Percentiles rank a stretch among this genome's conserved stretches.
phyloP scores from a whole-genome alignment of 1,140 invertebrate species.

The Mizuhopecten yessoensis region DNA sequence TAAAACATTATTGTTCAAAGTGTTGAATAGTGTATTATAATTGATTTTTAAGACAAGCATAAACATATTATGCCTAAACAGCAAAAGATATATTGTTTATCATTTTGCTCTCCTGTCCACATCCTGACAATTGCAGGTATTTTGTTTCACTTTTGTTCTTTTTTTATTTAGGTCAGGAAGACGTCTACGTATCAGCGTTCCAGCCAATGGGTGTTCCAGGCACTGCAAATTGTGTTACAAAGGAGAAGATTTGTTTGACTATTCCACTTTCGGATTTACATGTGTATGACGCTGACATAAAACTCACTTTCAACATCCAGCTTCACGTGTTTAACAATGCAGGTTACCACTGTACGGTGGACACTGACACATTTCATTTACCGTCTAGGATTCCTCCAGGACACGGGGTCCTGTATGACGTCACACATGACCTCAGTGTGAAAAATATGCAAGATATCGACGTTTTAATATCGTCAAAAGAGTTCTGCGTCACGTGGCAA shows the following conservation, averaged over 20 bases:
- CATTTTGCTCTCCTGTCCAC: no score
- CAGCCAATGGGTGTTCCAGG: neutral
- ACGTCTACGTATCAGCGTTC: neutral
- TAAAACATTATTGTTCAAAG: no score
- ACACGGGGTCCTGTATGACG: constrained; percentile 61
- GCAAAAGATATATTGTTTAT: no score
- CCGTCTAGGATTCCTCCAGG: constrained; percentile 64
- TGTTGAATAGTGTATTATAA: no score
- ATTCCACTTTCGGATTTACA: constrained; percentile 55
- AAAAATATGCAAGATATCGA: constrained; percentile 51
- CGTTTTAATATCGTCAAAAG: neutral
- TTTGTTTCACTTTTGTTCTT: no score
- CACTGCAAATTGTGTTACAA: neutral
- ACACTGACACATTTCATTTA: constrained; percentile 53
- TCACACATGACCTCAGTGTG: neutral
- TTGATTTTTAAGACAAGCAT: no score
- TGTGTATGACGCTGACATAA: constrained; percentile 38
- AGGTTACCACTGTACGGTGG: constrained; percentile 51
- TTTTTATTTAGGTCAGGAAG: neutral
- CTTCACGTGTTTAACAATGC: constrained; percentile 62
- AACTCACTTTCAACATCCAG: constrained; percentile 45
- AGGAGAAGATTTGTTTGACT: constrained; percentile 8
- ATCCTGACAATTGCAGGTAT: no score
- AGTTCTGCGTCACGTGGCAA: constrained; percentile 61
- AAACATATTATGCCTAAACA: no score